Percentiles rank a stretch among this genome's conserved stretches.
phyloP scores from a whole-genome alignment of 2,888 invertebrate genomes.

The Morpho helenor region DNA sequence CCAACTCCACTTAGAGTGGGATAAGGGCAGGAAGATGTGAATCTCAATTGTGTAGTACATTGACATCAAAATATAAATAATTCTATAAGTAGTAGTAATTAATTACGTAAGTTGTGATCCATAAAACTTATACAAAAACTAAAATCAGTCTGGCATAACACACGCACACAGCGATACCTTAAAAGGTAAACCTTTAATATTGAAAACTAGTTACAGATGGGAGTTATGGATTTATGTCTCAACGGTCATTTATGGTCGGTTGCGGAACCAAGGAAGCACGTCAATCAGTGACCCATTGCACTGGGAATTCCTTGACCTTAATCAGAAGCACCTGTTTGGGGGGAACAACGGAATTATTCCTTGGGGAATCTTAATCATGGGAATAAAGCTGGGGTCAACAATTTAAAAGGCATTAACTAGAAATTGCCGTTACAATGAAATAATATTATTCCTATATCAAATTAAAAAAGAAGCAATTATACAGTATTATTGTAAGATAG shows the following conservation, averaged over 20 bases:
- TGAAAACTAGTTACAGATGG: conserved; percentile 2
- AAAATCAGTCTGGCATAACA: conserved; percentile 1
- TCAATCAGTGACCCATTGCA: conserved; percentile 59
- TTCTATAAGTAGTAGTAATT: too few species aligned
- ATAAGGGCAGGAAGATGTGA: too few species aligned
- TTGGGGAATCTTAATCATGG: conserved; percentile 70
- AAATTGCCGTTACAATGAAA: conserved; percentile 19
- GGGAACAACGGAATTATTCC: conserved; percentile 43
- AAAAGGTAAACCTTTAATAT: conserved; percentile 9
- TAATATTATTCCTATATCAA: conserved; percentile 10
- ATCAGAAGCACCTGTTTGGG: conserved; percentile 66
- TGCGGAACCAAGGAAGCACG: conserved; percentile 40
- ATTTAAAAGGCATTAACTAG: conserved; percentile 1
- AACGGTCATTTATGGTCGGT: conserved; percentile 64
- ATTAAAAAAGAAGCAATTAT: too few species aligned
- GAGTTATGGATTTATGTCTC: conserved; percentile 25
- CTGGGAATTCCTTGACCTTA: conserved; percentile 74
- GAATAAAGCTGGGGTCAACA: conserved; percentile 41
- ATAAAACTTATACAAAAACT: conserved; percentile 4
- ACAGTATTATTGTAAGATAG: too few species aligned
- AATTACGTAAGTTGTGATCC: background rate
- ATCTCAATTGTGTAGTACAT: too few species aligned
- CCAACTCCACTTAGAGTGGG: too few species aligned
- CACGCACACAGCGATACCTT: conserved; percentile 9
- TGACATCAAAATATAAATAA: too few species aligned